Evolutionary conservation across 2,113 vertebrate genomes (phyloP).

Genomic region (Macrotis lagotis): DNA sequence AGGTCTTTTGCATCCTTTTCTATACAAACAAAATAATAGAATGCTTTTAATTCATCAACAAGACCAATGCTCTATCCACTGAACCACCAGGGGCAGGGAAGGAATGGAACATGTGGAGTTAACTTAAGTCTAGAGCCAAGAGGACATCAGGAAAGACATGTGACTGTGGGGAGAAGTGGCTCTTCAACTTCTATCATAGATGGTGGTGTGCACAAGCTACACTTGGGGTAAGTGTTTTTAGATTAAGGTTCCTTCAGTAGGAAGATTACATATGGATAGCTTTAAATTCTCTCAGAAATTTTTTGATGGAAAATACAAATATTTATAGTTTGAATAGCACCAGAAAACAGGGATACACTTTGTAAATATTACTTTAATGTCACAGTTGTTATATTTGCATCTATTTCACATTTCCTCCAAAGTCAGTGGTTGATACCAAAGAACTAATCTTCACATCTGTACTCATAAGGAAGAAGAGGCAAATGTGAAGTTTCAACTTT

Average conservation of each 20-base stretch:
- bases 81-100: not conserved
- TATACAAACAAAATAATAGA: no score
- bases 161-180: not conserved
- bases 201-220: not conserved
- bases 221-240: not conserved
- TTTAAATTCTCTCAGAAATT: conserved; percentile 45
- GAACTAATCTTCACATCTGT: conserved; percentile 24
- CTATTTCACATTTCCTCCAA: not conserved
- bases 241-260: conserved; percentile 9
- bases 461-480: conserved; percentile 21
- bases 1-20: no score
- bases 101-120: not conserved
- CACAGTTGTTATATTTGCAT: conserved; percentile 19
- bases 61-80: no score
- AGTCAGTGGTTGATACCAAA: not conserved
- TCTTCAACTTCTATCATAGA: conserved; percentile 31
- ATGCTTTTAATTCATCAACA: no score
- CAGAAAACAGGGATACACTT: conserved; percentile 9
- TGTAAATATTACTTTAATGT: conserved; percentile 48
- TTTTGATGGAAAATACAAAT: conserved; percentile 48
- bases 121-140: not conserved
- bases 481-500: conserved; percentile 6
- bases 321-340: not conserved
- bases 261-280: not conserved
- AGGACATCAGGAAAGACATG: not conserved